Evolutionary conservation across 2,797 vertebrate species (phyloP), one percentile per base, ranked within the genome.

Genomic region (Macroramphosus scolopax): DNA sequence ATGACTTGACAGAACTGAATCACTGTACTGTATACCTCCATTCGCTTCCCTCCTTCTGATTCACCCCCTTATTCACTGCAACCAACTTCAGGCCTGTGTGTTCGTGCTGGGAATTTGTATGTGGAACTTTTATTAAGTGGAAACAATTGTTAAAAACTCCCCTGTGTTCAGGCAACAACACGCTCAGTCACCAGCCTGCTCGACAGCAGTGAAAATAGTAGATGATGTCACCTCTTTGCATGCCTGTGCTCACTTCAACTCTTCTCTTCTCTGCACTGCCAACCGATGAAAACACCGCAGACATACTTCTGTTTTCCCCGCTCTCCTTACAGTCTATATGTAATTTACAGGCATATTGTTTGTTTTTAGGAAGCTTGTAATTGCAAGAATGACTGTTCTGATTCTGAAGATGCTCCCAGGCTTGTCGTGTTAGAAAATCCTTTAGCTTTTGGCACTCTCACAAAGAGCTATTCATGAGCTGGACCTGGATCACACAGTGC

Each of bases 401-500:
- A 49, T 36, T 78, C 52, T 67, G 49, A 17, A 48, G 63, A 77
- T 61, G 60, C 54, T 68, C 53, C 55, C 24, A 24, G 42, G 43
- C 38, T n/a, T 46, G 50, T 54, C 63, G 53, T 70, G 68, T 74
- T 46, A 37, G 53, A 66, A 66, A 52, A 47, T 40, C 56, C 8
- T 51, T 38, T 49, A 33, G 61, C 29, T 20, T 63, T 77, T 73
- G 77, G 75, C 52, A 2, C 25, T 8, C 33, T 30, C 66, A 77
- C 78, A 78, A 75, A 83, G 72, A 73, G 51, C 62, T 31, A 67
- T 77, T 84, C 63, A 80, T 46, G 15, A 51, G 43, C 51, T 68
- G 56, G 67, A 53, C 41, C 30, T 20, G 18, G 13, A 38, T 48
- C 43, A 11, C 58, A 49, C 55, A 51, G 65, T 49, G 46, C 56